Base-by-base conservation (phyloP, 1,140 invertebrate species). In the Rhynchophorus ferrugineus region DNA sequence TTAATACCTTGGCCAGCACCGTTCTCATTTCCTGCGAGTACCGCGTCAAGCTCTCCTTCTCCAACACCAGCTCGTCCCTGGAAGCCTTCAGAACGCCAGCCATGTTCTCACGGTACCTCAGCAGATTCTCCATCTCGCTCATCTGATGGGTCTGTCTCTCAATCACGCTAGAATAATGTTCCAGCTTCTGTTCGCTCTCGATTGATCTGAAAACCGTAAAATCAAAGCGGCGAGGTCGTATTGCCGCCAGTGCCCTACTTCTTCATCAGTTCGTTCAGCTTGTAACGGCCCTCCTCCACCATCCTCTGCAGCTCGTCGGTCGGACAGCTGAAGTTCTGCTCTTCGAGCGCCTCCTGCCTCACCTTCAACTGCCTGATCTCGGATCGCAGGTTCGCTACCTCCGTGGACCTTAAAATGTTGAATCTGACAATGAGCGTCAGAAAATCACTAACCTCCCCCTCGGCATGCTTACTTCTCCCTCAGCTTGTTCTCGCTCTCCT, bases 21-120 rank as follows among this genome's bases (percentile, higher is more conserved):
- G 47, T 50, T 13, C 62, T 52, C 35, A 62, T 48, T 37, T 66
- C 62, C 33, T 62, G 54, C 3, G 62, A 61, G 57, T 67, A 67
- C 47, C 50, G 58, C 3, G 52, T 53, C 20, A 68, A 41, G 50
- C 64, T 66, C 18, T 64, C 57, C 36, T 64, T 65, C 41, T 68
- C 64, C 37, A 60, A 44, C 8, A 64, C 13, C 17, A 68, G 34
- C 21, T 66, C 64, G 16, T 65, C 62, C 22, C 62, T 62, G 35
- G 64, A 63, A 3, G 58, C 43, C 50, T 65, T 68, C n/a, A 68
- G 39, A 19, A 65, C 55, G 3, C 52, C 56, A 7, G 64, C 59
- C 22, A 67, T 50, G 19, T 62, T 63, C 46, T 66, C 63, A 7
- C 63, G 35, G 2, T 64, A 59, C 36, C 63, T 60, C 11, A 66